phyloP scores from a whole-genome alignment of 2,888 invertebrate genomes.

The Tipula vernalis region DNA sequence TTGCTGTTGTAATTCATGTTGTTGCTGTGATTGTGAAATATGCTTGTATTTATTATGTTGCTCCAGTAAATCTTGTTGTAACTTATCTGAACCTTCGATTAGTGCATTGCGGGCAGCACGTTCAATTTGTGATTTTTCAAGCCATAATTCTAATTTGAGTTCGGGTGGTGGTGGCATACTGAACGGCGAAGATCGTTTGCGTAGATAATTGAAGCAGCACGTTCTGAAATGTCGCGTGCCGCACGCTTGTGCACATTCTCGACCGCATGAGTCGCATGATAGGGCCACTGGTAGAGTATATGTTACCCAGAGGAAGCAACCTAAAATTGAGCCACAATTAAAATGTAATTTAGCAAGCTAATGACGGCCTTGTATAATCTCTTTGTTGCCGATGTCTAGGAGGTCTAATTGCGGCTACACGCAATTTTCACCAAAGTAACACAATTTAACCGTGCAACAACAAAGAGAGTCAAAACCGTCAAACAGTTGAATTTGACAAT shows the following conservation, averaged over 20 bases:
- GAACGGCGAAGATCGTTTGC: slow-evolving; percentile 37
- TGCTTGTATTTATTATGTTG: background rate
- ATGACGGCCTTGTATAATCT: too few species aligned
- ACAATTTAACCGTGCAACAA: too few species aligned
- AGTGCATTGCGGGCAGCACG: slow-evolving; percentile 23
- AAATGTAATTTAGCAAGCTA: too few species aligned
- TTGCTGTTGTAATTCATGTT: background rate
- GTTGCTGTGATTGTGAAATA: background rate
- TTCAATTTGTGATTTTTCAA: slow-evolving; percentile 25
- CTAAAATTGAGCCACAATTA: background rate
- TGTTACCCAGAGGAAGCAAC: slow-evolving; percentile 10
- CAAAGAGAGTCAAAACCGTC: too few species aligned
- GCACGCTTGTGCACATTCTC: slow-evolving; percentile 48
- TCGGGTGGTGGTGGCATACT: slow-evolving; percentile 9
- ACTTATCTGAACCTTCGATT: background rate
- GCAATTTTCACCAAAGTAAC: too few species aligned
- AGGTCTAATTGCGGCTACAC: too few species aligned
- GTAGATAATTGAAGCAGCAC: slow-evolving; percentile 55
- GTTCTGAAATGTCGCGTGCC: slow-evolving; percentile 53
- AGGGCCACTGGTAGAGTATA: slow-evolving; percentile 24
- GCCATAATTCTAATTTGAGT: slow-evolving; percentile 35
- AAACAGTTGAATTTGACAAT: too few species aligned
- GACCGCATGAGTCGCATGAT: slow-evolving; percentile 50
- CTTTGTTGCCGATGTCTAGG: too few species aligned
- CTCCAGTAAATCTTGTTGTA: slow-evolving; percentile 6